Percentiles rank a stretch among this genome's conserved stretches.
These are phyloP conservation scores for Gadopsis bispinosus DNA, from an alignment of 2,797 vertebrate genomes.

Conservation along the genomic window DNA sequence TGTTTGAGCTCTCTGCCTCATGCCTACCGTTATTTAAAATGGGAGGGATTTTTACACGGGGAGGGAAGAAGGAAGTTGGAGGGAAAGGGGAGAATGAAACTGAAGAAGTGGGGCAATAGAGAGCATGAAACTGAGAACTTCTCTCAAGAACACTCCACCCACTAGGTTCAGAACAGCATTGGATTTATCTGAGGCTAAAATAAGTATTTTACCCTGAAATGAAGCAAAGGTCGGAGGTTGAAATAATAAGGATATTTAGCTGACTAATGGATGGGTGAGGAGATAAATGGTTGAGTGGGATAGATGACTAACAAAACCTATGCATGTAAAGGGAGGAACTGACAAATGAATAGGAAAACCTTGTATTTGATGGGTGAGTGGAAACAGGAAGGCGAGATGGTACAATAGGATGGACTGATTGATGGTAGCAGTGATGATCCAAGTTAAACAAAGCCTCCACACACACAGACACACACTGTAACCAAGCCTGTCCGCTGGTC, in stretches of 20 bases:
- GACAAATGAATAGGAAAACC: constrained; percentile 27
- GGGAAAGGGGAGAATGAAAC: background rate
- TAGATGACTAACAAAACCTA: constrained; percentile 35
- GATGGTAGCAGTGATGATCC: constrained; percentile 8
- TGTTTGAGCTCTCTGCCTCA: constrained; percentile 23
- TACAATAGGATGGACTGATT: constrained; percentile 1
- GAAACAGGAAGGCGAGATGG: constrained; percentile 10
- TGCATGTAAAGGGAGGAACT: constrained; percentile 13
- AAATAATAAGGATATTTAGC: constrained; percentile 1
- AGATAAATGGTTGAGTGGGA: constrained; percentile 17
- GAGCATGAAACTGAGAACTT: background rate
- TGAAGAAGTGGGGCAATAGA: background rate
- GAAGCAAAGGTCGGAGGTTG: background rate
- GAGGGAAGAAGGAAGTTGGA: background rate
- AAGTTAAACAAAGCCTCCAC: constrained; percentile 15
- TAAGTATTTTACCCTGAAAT: constrained; percentile 6
- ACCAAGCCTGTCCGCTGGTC: background rate
- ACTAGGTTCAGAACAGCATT: background rate
- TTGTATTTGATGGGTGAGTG: constrained; percentile 5
- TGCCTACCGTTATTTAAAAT: constrained; percentile 8
- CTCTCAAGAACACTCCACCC: background rate
- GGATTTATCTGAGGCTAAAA: constrained; percentile 9
- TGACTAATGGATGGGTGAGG: constrained; percentile 13
- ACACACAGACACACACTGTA: background rate
- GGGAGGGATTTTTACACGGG: background rate